A percentile compares a stretch with the other conserved stretches of the same genome.
Evolutionary conservation across 2,113 vertebrate species (phyloP).

Genomic region (Corythaeola cristata): DNA sequence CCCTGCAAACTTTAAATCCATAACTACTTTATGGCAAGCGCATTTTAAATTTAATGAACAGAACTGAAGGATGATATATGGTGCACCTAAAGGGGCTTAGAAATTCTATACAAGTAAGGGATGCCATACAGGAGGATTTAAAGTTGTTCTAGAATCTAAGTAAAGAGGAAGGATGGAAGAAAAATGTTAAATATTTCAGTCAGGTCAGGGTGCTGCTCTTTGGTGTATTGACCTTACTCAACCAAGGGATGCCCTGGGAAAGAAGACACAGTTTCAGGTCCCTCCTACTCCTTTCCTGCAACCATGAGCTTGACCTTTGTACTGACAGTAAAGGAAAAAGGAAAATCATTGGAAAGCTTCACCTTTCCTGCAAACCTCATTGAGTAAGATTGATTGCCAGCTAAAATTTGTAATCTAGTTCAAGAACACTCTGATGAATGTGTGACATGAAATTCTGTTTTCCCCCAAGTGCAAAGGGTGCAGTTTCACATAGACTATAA

Average conservation of each 20-base stretch:
- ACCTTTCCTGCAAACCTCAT: background rate
- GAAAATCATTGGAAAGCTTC: background rate
- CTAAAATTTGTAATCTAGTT: background rate
- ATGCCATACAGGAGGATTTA: background rate
- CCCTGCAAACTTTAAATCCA: background rate
- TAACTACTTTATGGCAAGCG: background rate
- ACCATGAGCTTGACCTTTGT: background rate
- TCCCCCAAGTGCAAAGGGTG: background rate
- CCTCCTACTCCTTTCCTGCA: background rate
- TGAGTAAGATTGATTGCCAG: background rate
- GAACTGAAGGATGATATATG: background rate
- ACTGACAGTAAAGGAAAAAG: background rate
- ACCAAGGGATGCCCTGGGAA: background rate
- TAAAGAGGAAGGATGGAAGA: background rate
- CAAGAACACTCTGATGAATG: background rate
- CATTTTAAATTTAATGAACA: conserved; percentile 27
- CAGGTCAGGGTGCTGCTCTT: background rate
- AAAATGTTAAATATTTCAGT: background rate
- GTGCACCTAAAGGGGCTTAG: background rate
- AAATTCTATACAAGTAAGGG: background rate
- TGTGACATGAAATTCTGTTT: background rate
- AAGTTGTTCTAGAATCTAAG: background rate
- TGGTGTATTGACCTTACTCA: background rate
- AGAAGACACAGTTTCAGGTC: background rate
- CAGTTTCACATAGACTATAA: background rate